Percentiles rank a stretch among this genome's conserved stretches.
Evolutionary conservation across 2,113 vertebrate genomes (phyloP).

Genomic region (Puntigrus tetrazona): DNA sequence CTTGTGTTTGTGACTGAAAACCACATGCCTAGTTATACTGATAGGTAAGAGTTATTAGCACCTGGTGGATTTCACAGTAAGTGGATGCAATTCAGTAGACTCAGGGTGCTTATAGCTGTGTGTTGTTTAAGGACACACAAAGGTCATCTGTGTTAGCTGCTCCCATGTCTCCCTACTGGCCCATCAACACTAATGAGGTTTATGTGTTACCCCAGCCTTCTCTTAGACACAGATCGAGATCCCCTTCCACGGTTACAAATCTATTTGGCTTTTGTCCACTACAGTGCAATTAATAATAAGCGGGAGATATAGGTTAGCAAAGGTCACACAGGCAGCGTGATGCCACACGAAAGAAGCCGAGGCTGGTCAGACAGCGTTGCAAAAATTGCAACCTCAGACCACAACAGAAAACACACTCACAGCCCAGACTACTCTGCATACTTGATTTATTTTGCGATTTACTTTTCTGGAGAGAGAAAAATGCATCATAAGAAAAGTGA

Average conservation of each 20-base stretch:
- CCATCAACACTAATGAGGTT: slow-evolving; percentile 89
- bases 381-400: slow-evolving; percentile 76
- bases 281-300: slow-evolving; percentile 89
- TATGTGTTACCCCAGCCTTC: slow-evolving; percentile 83
- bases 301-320: slow-evolving; percentile 78
- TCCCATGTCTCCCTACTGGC: slow-evolving; percentile 83
- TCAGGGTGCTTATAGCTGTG: slow-evolving; percentile 58
- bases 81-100: slow-evolving; percentile 28
- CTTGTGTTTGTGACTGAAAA: not conserved
- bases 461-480: slow-evolving; percentile 83
- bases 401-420: slow-evolving; percentile 87
- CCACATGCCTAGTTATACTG: not conserved
- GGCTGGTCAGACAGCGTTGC: not conserved
- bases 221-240: slow-evolving; percentile 86
- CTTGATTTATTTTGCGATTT: slow-evolving; percentile 97
- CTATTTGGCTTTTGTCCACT: slow-evolving; percentile 88
- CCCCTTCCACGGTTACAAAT: slow-evolving; percentile 88
- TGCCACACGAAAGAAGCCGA: slow-evolving; percentile 63
- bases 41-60: not conserved
- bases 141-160: slow-evolving; percentile 79
- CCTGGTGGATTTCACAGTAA: slow-evolving; percentile 24
- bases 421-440: slow-evolving; percentile 86
- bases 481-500: slow-evolving; percentile 57
- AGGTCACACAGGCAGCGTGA: slow-evolving; percentile 75
- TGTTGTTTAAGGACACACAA: slow-evolving; percentile 81